These are phyloP conservation scores for Euura saliciscinereae DNA, from an alignment of 1,140 invertebrate genomes.

Conservation along the genomic window DNA sequence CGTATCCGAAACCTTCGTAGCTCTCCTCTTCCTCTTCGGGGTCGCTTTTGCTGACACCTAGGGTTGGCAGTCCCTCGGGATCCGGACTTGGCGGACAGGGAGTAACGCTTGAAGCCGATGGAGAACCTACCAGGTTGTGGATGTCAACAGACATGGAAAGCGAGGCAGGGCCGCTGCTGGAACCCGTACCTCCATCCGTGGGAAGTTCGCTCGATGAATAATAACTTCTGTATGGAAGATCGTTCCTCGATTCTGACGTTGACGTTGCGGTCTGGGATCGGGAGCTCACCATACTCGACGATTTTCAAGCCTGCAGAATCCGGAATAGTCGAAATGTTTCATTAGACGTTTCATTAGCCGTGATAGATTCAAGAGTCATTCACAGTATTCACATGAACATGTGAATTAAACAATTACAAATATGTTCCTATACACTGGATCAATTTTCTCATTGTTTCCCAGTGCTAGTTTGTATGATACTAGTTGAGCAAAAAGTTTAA, in stretches of 20 bases:
- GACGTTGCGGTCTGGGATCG: constrained; percentile 1
- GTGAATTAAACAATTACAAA: too few species aligned
- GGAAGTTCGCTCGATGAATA: constrained; percentile 1
- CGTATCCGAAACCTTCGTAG: constrained; percentile 53
- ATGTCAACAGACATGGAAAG: constrained; percentile 40
- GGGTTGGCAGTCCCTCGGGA: constrained; percentile 10
- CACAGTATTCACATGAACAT: too few species aligned
- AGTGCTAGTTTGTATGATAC: too few species aligned
- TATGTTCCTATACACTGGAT: too few species aligned
- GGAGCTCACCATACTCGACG: constrained; percentile 1
- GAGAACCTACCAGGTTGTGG: constrained; percentile 34
- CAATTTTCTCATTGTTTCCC: too few species aligned
- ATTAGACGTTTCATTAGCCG: background rate
- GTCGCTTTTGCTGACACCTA: background rate
- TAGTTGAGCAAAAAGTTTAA: too few species aligned
- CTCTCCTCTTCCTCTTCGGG: constrained; percentile 43
- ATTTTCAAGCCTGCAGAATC: background rate
- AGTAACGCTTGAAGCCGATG: constrained; percentile 23
- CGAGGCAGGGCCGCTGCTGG: constrained; percentile 41
- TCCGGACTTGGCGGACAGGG: constrained; percentile 33
- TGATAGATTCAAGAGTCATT: too few species aligned
- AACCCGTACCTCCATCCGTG: constrained; percentile 38
- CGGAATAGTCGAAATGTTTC: background rate
- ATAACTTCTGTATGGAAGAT: background rate
- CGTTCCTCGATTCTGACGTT: background rate